A percentile compares a stretch with the other conserved stretches of the same genome.
These are phyloP conservation scores for Onychostruthus taczanowskii DNA, from an alignment of 2,113 vertebrate genomes.

Conservation along the genomic window DNA sequence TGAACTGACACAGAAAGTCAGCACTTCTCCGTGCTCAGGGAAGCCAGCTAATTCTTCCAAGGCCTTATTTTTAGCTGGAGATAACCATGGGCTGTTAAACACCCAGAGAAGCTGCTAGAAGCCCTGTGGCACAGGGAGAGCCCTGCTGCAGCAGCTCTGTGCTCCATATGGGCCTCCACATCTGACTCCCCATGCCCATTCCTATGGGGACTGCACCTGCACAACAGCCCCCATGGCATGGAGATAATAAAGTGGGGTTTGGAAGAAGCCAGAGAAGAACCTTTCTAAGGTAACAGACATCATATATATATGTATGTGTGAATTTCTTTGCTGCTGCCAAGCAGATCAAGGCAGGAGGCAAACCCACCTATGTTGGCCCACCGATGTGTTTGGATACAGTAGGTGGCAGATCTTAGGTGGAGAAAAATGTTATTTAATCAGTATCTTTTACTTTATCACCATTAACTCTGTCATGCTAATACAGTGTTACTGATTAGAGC, in stretches of 20 bases:
- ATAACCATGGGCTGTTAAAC: slow-evolving; percentile 3
- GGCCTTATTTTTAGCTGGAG: slow-evolving; percentile 14
- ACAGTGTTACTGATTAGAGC: slow-evolving; percentile 11
- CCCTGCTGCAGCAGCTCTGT: neutral
- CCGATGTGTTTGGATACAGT: neutral
- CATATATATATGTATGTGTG: neutral
- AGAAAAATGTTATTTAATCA: neutral
- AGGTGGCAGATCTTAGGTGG: neutral
- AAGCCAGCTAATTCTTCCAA: neutral
- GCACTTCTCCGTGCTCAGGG: neutral
- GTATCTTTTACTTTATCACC: neutral
- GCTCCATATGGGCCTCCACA: rapidly evolving
- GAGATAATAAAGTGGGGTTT: neutral
- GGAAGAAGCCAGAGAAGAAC: neutral
- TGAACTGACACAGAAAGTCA: slow-evolving; percentile 21
- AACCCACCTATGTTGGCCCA: neutral
- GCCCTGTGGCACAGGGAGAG: rapidly evolving
- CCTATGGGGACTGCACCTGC: neutral
- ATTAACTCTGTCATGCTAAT: slow-evolving; percentile 20
- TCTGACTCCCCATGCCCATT: neutral
- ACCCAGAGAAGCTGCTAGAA: neutral
- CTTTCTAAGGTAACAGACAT: neutral
- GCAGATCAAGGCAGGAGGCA: neutral
- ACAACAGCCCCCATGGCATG: neutral
- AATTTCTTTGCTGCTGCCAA: neutral